These are phyloP conservation scores for Euura lappo DNA, from an alignment of 1,140 invertebrate species.

Conservation along the genomic window DNA sequence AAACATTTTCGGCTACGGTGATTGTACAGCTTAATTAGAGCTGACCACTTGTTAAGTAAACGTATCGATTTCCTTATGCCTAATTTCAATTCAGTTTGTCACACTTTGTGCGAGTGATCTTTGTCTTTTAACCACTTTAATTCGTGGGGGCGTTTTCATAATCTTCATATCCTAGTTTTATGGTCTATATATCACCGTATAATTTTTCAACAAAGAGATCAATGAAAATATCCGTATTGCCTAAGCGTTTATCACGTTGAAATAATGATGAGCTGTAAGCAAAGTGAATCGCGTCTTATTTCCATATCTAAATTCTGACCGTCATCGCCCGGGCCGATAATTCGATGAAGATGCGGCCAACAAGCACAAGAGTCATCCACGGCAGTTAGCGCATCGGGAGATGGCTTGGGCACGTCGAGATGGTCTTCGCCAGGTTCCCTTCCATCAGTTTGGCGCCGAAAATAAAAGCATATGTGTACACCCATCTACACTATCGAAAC, in stretches of 20 bases:
- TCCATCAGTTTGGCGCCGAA: background rate
- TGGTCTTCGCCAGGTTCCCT: background rate
- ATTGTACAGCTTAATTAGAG: background rate
- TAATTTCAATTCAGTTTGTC: too few relatives aligned
- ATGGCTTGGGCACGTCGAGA: background rate
- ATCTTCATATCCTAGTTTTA: too few relatives aligned
- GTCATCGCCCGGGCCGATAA: slow-evolving; percentile 1
- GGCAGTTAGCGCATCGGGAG: background rate
- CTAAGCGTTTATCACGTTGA: background rate
- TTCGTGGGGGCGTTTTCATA: too few relatives aligned
- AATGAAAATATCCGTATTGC: too few relatives aligned
- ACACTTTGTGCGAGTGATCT: too few relatives aligned
- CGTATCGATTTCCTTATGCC: too few relatives aligned
- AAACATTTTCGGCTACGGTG: background rate
- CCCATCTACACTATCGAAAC: background rate
- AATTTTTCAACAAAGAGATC: too few relatives aligned
- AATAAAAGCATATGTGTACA: background rate
- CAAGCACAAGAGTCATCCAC: background rate
- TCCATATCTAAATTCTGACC: background rate
- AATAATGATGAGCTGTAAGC: slow-evolving; percentile 1
- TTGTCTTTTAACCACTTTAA: too few relatives aligned
- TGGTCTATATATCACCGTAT: too few relatives aligned
- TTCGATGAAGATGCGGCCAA: slow-evolving; percentile 4
- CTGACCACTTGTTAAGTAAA: too few relatives aligned
- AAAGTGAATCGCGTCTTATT: slow-evolving; percentile 2